Percentiles rank a stretch among this genome's conserved stretches.
Conservation (phyloP, 2,797 vertebrate genomes). For the Cygnus olor region DNA sequence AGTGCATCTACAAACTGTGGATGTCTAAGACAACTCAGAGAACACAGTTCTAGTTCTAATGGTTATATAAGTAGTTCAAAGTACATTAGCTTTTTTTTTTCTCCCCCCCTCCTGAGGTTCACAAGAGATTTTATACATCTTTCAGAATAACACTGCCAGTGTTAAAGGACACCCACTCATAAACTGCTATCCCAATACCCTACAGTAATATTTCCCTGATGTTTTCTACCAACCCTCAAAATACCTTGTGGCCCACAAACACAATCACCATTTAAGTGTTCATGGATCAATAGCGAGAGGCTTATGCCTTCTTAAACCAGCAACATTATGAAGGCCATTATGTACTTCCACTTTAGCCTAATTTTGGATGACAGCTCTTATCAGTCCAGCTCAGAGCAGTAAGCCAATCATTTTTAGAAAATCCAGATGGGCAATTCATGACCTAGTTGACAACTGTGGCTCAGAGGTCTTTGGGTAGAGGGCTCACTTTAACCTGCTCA, state of each 20-base stretch:
- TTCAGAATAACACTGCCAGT: neutral
- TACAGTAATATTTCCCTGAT: neutral
- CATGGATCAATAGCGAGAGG: neutral
- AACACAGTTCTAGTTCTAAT: neutral
- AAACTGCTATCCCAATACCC: neutral
- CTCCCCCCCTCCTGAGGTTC: neutral
- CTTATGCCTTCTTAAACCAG: neutral
- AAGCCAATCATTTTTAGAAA: neutral
- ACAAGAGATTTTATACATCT: neutral
- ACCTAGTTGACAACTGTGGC: neutral
- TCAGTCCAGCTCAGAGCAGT: neutral
- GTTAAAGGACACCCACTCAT: neutral
- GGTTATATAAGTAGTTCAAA: neutral
- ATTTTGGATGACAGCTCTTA: neutral
- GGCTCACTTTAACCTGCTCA: neutral
- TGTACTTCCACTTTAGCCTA: neutral
- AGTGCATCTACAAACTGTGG: neutral
- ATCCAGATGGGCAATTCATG: neutral
- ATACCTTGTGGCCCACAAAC: neutral
- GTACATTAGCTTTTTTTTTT: neutral
- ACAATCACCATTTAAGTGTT: neutral
- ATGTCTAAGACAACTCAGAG: neutral
- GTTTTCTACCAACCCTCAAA: neutral
- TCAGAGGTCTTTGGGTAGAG: neutral
- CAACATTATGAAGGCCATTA: neutral